Percentiles rank a stretch among this genome's conserved stretches.
Conservation (phyloP, 2,113 vertebrate species). For the Neolamprologus ventralis region DNA sequence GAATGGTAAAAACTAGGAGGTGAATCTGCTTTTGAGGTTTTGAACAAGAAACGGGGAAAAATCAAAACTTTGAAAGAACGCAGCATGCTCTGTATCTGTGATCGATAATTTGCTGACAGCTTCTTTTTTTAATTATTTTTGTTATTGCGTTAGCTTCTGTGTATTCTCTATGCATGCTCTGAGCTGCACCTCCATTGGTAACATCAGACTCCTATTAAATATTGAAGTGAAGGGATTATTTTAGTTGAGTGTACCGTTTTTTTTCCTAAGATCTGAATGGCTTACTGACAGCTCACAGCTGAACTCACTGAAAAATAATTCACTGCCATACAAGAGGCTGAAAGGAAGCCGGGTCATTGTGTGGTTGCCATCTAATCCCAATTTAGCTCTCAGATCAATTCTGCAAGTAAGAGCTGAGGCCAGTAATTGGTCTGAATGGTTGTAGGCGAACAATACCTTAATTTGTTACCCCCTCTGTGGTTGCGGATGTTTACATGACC, state of each 20-base stretch:
- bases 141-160: not conserved
- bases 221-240: not conserved
- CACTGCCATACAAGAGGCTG: not conserved
- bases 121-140: not conserved
- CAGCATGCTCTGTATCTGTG: not conserved
- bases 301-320: not conserved
- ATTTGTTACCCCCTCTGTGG: not conserved
- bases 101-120: not conserved
- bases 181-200: not conserved
- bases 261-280: not conserved
- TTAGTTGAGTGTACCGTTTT: not conserved
- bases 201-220: not conserved
- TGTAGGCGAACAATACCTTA: not conserved
- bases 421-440: conserved; percentile 12
- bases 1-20: not conserved
- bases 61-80: not conserved
- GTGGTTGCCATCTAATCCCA: not conserved
- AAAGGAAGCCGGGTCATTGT: not conserved
- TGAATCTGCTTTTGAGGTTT: not conserved
- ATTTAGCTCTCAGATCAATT: not conserved
- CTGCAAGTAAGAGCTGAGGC: not conserved
- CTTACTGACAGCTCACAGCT: not conserved
- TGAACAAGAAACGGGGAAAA: not conserved
- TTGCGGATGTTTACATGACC: not conserved
- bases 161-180: not conserved